These are phyloP conservation scores for Zoanthus solanderi DNA, from an alignment of 92 coral and sea anemone genomes.

Conservation along the genomic window DNA sequence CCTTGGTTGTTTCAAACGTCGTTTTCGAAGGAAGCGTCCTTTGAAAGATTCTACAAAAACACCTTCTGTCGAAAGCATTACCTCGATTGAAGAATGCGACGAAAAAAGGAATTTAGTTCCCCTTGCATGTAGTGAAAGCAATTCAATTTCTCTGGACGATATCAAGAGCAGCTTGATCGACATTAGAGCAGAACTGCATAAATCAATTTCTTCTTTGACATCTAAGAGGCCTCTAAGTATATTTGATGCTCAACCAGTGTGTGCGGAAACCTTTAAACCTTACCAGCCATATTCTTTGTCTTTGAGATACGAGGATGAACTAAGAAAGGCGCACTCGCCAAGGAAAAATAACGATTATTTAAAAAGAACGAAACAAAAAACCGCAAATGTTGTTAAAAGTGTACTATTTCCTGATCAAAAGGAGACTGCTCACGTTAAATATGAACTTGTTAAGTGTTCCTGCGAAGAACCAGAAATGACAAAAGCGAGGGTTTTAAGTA, in stretches of 20 bases:
- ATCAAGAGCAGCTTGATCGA: slow-evolving; percentile 23
- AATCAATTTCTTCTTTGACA: neutral
- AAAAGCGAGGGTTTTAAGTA: neutral
- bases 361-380: neutral
- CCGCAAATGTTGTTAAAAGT: neutral
- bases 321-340: neutral
- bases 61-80: slow-evolving; percentile 4
- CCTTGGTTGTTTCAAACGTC: neutral
- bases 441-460: neutral
- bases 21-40: neutral
- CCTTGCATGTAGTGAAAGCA: neutral
- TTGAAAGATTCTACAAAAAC: neutral
- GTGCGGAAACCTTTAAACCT: neutral
- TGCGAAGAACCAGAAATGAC: slow-evolving; percentile 6
- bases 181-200: slow-evolving; percentile 26
- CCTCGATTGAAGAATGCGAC: neutral
- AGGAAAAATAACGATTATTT: neutral
- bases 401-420: neutral
- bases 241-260: slow-evolving; percentile 7
- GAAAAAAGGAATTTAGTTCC: slow-evolving; percentile 3
- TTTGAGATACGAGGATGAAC: neutral
- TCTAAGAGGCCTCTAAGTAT: neutral
- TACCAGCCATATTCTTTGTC: slow-evolving; percentile 10
- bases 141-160: neutral
- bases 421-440: neutral